Conservation (phyloP, 2,888 invertebrate species). For the Thereva nobilitata region DNA sequence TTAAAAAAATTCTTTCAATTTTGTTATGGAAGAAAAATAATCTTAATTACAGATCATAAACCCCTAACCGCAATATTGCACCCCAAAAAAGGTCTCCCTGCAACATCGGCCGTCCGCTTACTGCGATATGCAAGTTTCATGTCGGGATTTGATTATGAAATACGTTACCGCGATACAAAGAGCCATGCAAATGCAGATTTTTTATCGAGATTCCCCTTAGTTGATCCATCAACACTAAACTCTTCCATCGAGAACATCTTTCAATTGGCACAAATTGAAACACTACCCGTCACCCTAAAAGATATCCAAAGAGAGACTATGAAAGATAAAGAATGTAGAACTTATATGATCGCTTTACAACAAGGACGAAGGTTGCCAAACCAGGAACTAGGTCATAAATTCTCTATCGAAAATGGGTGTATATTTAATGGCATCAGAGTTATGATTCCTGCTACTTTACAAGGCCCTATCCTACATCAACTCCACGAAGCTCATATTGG, state of each 20-base stretch:
- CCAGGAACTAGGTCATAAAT: background rate
- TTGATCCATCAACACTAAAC: no score
- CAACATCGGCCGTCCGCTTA: constrained; percentile 39
- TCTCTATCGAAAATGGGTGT: no score
- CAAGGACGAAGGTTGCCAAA: background rate
- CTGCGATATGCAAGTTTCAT: constrained; percentile 42
- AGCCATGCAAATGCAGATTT: constrained; percentile 38
- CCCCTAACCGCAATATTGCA: background rate
- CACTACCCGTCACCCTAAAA: background rate
- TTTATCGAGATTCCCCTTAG: constrained; percentile 39
- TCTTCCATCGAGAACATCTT: background rate
- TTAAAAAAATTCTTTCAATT: constrained; percentile 52
- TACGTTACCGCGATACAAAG: constrained; percentile 33
- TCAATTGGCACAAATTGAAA: background rate
- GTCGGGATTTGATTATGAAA: constrained; percentile 38
- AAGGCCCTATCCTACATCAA: no score
- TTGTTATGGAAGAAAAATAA: constrained; percentile 51
- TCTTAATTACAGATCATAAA: constrained; percentile 39
- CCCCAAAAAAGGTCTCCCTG: constrained; percentile 36
- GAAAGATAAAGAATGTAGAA: background rate
- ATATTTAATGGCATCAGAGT: no score
- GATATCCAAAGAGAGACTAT: constrained; percentile 2
- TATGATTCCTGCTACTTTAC: no score
- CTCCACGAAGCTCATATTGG: no score
- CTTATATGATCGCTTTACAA: background rate